These are phyloP conservation scores for Ditylenchus dipsaci DNA, from an alignment of 1,140 invertebrate genomes.

Conservation along the genomic window DNA sequence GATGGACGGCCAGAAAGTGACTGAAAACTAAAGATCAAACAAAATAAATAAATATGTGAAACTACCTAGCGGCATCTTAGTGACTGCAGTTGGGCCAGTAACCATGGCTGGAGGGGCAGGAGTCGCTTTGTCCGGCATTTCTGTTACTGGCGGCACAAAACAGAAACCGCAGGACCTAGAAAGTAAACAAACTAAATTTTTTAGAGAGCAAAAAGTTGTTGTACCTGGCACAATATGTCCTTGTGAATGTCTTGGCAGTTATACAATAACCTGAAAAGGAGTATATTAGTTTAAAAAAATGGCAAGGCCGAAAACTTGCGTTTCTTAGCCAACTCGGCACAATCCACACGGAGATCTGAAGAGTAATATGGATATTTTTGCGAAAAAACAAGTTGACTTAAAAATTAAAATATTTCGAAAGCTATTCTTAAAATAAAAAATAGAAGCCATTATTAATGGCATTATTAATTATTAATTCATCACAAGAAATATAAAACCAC, in stretches of 20 bases:
- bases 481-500: background rate
- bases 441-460: no score
- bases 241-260: slow-evolving; percentile 47
- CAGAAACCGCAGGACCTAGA: slow-evolving; percentile 53
- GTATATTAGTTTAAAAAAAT: background rate
- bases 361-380: slow-evolving; percentile 28
- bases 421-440: no score
- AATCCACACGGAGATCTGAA: slow-evolving; percentile 60
- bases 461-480: no score
- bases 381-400: background rate
- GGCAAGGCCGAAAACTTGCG: slow-evolving; percentile 16
- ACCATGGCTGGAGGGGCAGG: background rate
- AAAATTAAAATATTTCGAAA: no score
- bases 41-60: background rate
- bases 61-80: slow-evolving; percentile 26
- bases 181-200: no score
- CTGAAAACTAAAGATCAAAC: background rate
- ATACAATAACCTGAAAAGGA: slow-evolving; percentile 41
- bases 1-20: slow-evolving; percentile 42
- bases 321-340: slow-evolving; percentile 50
- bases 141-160: slow-evolving; percentile 46
- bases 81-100: slow-evolving; percentile 29
- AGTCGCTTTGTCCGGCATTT: slow-evolving; percentile 32
- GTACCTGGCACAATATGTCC: slow-evolving; percentile 43
- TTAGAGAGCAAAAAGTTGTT: no score